These are phyloP conservation scores for Rhodinocichla rosea DNA, from an alignment of 2,113 vertebrate species.

Conservation along the genomic window DNA sequence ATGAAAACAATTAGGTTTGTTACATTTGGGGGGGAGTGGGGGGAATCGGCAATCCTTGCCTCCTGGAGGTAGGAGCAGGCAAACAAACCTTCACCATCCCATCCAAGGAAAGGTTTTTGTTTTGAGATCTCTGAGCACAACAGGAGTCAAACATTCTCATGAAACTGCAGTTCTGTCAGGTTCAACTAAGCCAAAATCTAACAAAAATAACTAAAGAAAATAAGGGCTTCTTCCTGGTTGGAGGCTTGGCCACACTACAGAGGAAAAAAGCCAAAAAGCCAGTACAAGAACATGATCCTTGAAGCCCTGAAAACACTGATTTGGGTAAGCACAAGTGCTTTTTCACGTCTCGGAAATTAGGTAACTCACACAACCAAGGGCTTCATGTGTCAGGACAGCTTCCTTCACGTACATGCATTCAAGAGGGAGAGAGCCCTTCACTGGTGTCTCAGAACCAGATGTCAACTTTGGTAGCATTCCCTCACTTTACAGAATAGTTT, in stretches of 20 bases:
- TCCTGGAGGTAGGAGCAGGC: neutral
- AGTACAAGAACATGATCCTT: accelerated
- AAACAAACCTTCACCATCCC: neutral
- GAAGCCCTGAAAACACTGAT: neutral
- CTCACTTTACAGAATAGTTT: neutral
- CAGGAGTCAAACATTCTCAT: neutral
- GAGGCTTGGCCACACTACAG: neutral
- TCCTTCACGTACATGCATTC: accelerated
- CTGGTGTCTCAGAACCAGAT: no score
- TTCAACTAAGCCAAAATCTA: constrained; percentile 5
- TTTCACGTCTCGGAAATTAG: neutral
- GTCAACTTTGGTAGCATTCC: neutral
- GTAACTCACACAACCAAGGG: neutral
- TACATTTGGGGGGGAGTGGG: neutral
- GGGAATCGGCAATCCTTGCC: neutral
- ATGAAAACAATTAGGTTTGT: neutral
- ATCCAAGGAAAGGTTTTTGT: neutral
- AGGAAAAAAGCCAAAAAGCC: neutral
- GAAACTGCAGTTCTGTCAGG: neutral
- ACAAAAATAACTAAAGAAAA: constrained; percentile 19
- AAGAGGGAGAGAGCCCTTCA: neutral
- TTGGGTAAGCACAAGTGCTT: neutral
- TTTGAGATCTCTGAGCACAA: neutral
- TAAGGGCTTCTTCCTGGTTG: neutral
- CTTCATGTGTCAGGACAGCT: neutral